A percentile compares a stretch with the other conserved stretches of the same genome.
phyloP scores from a whole-genome alignment of 2,888 invertebrate species.

The Drosophila mulleri region DNA sequence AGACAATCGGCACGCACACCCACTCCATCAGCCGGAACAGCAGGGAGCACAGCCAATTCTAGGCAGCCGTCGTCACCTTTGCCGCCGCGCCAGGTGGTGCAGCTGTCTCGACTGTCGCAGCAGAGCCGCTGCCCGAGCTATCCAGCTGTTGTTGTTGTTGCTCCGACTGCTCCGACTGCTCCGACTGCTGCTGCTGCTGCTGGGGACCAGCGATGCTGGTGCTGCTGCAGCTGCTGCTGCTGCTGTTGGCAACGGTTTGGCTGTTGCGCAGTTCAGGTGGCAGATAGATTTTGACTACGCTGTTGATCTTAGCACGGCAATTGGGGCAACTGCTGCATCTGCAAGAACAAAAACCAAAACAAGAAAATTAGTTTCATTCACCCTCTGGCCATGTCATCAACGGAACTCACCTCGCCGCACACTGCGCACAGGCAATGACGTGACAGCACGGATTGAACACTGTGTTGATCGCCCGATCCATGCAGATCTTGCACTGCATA shows the following conservation, averaged over 20 bases:
- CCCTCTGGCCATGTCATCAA: no score
- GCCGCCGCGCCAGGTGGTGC: conserved; percentile 57
- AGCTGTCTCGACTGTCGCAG: conserved; percentile 25
- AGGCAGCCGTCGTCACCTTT: conserved; percentile 79
- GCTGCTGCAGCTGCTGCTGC: conserved; percentile 18
- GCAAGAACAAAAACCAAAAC: conserved; percentile 18
- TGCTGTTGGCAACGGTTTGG: conserved; percentile 38
- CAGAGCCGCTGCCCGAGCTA: conserved; percentile 19
- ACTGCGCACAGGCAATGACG: conserved; percentile 91
- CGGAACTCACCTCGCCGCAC: conserved; percentile 88
- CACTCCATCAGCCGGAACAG: conserved; percentile 84
- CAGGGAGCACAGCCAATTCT: conserved; percentile 83
- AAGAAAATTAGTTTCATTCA: background rate
- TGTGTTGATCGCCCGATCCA: conserved; percentile 93
- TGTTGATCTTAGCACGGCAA: conserved; percentile 83
- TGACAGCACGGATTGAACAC: conserved; percentile 96
- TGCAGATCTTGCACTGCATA: conserved; percentile 94
- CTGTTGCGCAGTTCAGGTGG: conserved; percentile 83
- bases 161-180: conserved; percentile 16
- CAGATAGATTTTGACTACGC: conserved; percentile 84
- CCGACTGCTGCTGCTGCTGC: conserved; percentile 1
- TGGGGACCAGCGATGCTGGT: conserved; percentile 5
- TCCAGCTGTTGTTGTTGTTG: conserved; percentile 34
- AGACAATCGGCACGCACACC: conserved; percentile 83
- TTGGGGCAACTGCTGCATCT: conserved; percentile 85